phyloP scores from a whole-genome alignment of 2,797 vertebrate species.

The Rhincodon typus region DNA sequence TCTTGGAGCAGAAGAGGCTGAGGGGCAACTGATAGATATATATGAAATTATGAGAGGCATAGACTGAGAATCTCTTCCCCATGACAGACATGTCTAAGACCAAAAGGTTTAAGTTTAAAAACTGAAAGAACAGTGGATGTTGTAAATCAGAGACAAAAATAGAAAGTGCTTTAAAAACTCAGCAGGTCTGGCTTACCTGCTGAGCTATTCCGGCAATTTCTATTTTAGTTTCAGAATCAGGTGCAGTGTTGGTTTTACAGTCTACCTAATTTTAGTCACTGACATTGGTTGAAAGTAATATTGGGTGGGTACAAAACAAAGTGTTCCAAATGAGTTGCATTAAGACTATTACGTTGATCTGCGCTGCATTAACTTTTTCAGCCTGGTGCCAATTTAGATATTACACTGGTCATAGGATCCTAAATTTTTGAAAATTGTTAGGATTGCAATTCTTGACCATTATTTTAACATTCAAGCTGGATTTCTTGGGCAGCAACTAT shows the following conservation, averaged over 20 bases:
- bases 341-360: neutral
- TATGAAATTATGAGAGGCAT: too few species aligned
- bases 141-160: too few species aligned
- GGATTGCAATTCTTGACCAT: neutral
- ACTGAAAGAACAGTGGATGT: too few species aligned
- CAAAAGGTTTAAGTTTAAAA: too few species aligned
- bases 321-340: neutral
- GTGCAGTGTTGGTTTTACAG: neutral
- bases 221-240: neutral
- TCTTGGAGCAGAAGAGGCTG: too few species aligned
- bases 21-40: too few species aligned
- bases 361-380: neutral
- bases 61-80: too few species aligned
- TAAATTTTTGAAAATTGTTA: neutral
- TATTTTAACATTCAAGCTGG: neutral
- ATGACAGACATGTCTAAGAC: too few species aligned
- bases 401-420: neutral
- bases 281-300: neutral
- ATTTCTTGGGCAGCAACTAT: neutral
- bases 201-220: too few species aligned
- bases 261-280: neutral
- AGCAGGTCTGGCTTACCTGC: too few species aligned
- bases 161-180: too few species aligned
- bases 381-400: neutral
- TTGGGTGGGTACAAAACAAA: neutral